A percentile compares a stretch with the other conserved stretches of the same genome.
Evolutionary conservation across 2,888 invertebrate genomes (phyloP).

Genomic region (Melikaiella ostensackeni): DNA sequence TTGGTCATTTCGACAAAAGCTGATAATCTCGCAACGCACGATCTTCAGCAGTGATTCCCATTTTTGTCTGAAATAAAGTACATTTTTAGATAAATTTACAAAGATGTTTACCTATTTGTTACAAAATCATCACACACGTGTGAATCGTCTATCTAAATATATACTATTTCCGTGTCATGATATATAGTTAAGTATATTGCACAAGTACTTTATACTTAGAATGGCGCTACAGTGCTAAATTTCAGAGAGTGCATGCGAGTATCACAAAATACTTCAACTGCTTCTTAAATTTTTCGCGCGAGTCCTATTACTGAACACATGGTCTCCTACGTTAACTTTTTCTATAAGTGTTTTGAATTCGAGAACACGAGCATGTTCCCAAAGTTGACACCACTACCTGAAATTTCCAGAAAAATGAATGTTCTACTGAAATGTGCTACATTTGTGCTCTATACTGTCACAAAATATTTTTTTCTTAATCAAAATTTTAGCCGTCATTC

Average conservation of each 20-base stretch:
- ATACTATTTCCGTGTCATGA: background rate
- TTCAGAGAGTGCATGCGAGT: background rate
- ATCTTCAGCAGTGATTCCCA: conserved; percentile 93
- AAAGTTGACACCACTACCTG: no score
- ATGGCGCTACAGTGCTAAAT: background rate
- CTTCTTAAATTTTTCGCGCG: background rate
- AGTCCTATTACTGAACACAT: no score
- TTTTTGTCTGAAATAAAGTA: conserved; percentile 83
- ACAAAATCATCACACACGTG: background rate
- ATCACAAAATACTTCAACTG: background rate
- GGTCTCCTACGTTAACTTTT: no score
- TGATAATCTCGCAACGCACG: conserved; percentile 97
- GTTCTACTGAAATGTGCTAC: no score
- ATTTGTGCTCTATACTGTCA: no score
- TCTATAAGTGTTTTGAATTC: no score
- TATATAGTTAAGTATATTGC: background rate
- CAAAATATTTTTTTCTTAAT: no score
- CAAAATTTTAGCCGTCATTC: no score
- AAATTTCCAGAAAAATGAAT: no score
- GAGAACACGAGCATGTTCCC: no score
- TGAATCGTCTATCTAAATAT: background rate
- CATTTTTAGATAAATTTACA: background rate
- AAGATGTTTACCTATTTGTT: background rate
- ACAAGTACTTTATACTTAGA: background rate
- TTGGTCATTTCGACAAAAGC: conserved; percentile 91